These are phyloP conservation scores for Hypotaenidia okinawae DNA, from an alignment of 2,797 vertebrate genomes.

Conservation along the genomic window DNA sequence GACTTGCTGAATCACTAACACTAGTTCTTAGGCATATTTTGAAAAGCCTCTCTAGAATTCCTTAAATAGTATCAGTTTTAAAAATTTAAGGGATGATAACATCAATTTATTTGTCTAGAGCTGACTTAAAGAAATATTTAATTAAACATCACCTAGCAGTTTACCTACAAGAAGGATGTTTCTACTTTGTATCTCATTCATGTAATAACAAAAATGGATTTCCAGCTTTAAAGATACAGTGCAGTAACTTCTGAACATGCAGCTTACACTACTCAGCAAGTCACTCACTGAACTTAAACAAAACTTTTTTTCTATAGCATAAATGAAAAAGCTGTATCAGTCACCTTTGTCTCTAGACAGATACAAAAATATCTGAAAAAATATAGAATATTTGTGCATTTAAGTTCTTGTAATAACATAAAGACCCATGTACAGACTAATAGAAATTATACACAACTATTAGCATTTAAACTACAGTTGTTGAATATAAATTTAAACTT, in stretches of 20 bases:
- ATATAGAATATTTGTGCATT: not conserved
- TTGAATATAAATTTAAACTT: conserved; percentile 13
- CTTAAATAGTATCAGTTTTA: not conserved
- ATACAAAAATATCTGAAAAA: not conserved
- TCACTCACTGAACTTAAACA: not conserved
- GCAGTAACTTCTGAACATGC: not conserved
- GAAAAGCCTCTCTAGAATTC: not conserved
- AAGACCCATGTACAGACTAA: not conserved
- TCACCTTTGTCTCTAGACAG: not conserved
- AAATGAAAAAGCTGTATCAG: not conserved
- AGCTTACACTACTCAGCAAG: not conserved
- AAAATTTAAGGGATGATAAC: too few species aligned
- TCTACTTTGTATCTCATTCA: not conserved
- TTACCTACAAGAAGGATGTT: not conserved
- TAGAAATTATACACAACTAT: not conserved
- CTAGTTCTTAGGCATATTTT: not conserved
- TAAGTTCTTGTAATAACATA: not conserved
- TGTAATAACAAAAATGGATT: not conserved
- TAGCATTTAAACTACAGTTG: not conserved
- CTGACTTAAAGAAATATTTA: not conserved
- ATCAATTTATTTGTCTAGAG: not conserved
- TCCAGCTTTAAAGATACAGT: not conserved
- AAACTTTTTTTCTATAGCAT: not conserved
- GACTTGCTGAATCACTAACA: not conserved
- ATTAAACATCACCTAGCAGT: not conserved